Base-by-base conservation (phyloP, 2,888 invertebrate species). In the Protodeltote pygarga region DNA sequence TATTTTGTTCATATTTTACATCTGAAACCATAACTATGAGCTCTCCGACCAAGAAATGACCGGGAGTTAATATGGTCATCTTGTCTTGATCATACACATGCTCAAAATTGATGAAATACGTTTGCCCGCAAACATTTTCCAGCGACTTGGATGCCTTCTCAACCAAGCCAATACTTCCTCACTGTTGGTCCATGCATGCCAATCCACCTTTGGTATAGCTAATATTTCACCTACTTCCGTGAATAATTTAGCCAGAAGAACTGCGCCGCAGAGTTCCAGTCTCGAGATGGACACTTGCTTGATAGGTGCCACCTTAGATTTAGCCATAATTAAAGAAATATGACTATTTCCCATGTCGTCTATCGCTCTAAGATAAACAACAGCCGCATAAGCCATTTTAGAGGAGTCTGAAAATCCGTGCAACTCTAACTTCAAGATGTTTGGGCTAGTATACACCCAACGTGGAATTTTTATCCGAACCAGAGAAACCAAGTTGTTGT, bases 211-310 rank as follows among this genome's bases (percentile, higher is more conserved):
- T 9, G 38, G 24, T 5, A 64, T 27, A 0, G 33, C 9, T 19
- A 70, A 10, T 5, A 51, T 33, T 5, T 35, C 6, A 0, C 34
- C 23, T 0, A 59, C 44, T 20, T 60, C 58, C 1, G 5, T 2
- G 0, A 64, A 14, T 2, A 65, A 17, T 24, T 57, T 60, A 2
- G 59, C 16, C 0, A 60, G 6, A 4, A 68, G 35, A 0, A 51
- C 32, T 2, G 65, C 65, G 0, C 47, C 63, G 44, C 62, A 66
- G 2, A 69, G 34, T 14, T 66, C 67, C 8, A 69, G 17, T 2
- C 62, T 38, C 0, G 63, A 55, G 1, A 59, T 46, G 0, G 50
- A 51, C 1, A 55, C 16, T 23, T 52, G 45, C 9, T 48, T 53
- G 0, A 53, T 33, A 5, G 23, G 6, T 3, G 33, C 11, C 3